phyloP scores from a whole-genome alignment of 2,888 invertebrate species.

The Tuta absoluta region DNA sequence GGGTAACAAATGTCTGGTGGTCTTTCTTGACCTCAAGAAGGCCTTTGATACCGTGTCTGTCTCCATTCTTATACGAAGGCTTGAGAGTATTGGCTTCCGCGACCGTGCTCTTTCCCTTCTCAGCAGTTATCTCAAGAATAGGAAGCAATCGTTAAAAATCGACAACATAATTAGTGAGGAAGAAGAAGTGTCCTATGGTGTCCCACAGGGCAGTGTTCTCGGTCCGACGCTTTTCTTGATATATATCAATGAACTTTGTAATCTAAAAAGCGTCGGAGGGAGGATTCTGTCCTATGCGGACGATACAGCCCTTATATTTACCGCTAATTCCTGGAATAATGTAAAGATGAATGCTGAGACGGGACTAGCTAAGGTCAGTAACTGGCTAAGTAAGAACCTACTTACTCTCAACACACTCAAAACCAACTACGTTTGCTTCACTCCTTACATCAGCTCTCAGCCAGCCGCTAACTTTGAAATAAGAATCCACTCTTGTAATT shows the following conservation, averaged over 20 bases:
- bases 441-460: background rate
- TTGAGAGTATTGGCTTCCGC: background rate
- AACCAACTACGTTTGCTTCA: constrained; percentile 2
- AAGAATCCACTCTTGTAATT: constrained; percentile 5
- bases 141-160: background rate
- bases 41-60: background rate
- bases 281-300: background rate
- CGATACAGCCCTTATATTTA: constrained; percentile 4
- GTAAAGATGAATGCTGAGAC: background rate
- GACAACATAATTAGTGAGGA: background rate
- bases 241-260: constrained; percentile 8
- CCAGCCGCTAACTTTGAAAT: background rate
- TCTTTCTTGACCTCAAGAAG: background rate
- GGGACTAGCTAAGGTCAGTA: background rate
- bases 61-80: background rate
- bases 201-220: constrained; percentile 4
- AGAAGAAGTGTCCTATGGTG: background rate
- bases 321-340: background rate
- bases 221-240: constrained; percentile 4
- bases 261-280: background rate
- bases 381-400: background rate
- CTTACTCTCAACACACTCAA: background rate
- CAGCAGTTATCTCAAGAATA: background rate
- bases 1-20: background rate
- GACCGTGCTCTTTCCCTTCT: background rate